Evolutionary conservation across 2,888 invertebrate genomes (phyloP).

Genomic region (Oscheius sp.): DNA sequence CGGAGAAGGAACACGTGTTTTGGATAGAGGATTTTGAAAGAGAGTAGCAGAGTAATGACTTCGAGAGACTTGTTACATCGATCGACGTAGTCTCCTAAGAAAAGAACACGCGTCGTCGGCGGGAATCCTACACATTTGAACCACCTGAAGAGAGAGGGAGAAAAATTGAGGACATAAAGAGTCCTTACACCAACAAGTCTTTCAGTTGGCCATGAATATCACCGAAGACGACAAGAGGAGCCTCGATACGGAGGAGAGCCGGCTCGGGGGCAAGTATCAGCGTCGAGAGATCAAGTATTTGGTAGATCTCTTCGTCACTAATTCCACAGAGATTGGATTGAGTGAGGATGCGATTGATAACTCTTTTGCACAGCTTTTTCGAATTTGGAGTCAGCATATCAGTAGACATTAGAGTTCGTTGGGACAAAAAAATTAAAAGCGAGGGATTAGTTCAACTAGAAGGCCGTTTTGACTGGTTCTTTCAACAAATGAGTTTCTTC

Average conservation of each 20-base stretch:
- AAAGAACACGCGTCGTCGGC: constrained; percentile 50
- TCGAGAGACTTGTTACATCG: constrained; percentile 58
- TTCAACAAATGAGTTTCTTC: background rate
- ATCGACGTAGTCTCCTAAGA: constrained; percentile 66
- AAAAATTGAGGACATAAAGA: constrained; percentile 36
- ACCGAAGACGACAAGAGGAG: constrained; percentile 58
- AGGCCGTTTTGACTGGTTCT: background rate
- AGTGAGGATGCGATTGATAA: constrained; percentile 36
- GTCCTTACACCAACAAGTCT: too few relatives aligned
- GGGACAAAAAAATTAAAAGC: too few relatives aligned
- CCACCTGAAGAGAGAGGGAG: constrained; percentile 17
- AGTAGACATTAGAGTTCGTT: too few relatives aligned
- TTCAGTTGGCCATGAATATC: constrained; percentile 62
- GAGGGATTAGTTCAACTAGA: too few relatives aligned
- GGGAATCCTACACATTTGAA: constrained; percentile 55
- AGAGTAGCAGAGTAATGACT: constrained; percentile 57
- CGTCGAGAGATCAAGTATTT: constrained; percentile 24
- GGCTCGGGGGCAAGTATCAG: constrained; percentile 37
- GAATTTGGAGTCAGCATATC: background rate
- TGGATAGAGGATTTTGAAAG: constrained; percentile 56
- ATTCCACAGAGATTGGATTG: constrained; percentile 37
- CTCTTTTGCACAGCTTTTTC: constrained; percentile 32
- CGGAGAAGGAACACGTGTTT: constrained; percentile 53
- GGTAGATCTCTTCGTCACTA: constrained; percentile 33
- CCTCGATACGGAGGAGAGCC: constrained; percentile 45